A percentile compares a stretch with the other conserved stretches of the same genome.
phyloP scores from a whole-genome alignment of 1,140 invertebrate species.

The Drosophila prosaltans region DNA sequence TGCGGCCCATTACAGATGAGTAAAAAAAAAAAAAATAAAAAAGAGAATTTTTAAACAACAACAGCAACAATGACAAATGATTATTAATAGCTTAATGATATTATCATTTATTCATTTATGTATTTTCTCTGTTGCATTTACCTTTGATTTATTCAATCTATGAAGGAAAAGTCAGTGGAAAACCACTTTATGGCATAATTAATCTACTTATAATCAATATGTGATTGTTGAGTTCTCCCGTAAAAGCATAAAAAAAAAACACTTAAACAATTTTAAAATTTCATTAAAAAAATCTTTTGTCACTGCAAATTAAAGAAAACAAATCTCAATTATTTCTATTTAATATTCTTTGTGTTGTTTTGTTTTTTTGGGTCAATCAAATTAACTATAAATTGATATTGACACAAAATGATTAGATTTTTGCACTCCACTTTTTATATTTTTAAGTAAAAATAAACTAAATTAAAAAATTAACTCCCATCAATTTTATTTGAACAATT shows the following conservation, averaged over 20 bases:
- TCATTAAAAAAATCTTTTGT: conserved; percentile 5
- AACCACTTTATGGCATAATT: conserved; percentile 50
- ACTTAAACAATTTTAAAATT: conserved; percentile 35
- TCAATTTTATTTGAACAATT: too few species aligned
- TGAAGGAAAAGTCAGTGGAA: conserved; percentile 10
- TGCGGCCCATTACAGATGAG: conserved; percentile 36
- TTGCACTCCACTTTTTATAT: too few species aligned
- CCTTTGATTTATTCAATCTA: conserved; percentile 50
- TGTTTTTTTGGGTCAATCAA: not conserved
- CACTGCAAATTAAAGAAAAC: not conserved
- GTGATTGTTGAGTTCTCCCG: conserved; percentile 12
- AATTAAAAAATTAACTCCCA: not conserved
- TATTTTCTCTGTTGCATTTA: conserved; percentile 35
- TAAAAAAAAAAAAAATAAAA: not conserved
- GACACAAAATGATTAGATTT: not conserved
- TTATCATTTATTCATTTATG: conserved; percentile 72
- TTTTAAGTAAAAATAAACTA: conserved; percentile 8
- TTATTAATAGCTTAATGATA: conserved; percentile 80
- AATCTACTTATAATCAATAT: conserved; percentile 41
- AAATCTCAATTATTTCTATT: conserved; percentile 43
- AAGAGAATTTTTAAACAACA: conserved; percentile 25
- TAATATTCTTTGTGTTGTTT: conserved; percentile 13
- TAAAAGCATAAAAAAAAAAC: conserved; percentile 7
- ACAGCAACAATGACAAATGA: conserved; percentile 59
- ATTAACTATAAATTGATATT: not conserved